Conservation (phyloP, 2,888 invertebrate species). For the Drosophila gaucha region DNA sequence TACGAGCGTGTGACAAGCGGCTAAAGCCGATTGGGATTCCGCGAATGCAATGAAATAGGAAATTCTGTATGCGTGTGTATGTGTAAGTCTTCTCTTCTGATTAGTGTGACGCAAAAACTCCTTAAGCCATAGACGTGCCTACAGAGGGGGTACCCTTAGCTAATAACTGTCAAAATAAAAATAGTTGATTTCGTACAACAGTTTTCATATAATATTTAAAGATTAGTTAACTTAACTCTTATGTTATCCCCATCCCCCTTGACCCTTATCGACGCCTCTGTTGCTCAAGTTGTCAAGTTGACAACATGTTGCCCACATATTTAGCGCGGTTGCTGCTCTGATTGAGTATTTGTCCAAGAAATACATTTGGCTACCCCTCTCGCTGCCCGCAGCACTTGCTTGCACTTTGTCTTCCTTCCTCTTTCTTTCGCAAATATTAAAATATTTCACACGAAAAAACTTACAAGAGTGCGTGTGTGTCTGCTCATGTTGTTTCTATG, state of each 20-base stretch:
- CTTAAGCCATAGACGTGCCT: slow-evolving; percentile 9
- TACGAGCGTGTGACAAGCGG: slow-evolving; percentile 68
- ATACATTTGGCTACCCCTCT: slow-evolving; percentile 31
- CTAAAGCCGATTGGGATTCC: slow-evolving; percentile 53
- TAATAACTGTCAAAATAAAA: neutral
- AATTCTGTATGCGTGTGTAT: slow-evolving; percentile 28
- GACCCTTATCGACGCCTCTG: slow-evolving; percentile 28
- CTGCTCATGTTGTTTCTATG: too few relatives aligned
- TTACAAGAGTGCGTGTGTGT: slow-evolving; percentile 20
- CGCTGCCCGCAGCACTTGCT: slow-evolving; percentile 32
- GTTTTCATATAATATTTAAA: neutral
- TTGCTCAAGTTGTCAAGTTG: slow-evolving; percentile 49
- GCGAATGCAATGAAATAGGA: too few relatives aligned
- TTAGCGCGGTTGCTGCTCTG: slow-evolving; percentile 51
- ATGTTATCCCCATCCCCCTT: neutral
- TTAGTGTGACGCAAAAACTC: slow-evolving; percentile 37
- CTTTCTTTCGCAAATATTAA: slow-evolving; percentile 63
- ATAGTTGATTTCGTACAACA: neutral
- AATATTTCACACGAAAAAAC: slow-evolving; percentile 71
- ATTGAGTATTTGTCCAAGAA: slow-evolving; percentile 63
- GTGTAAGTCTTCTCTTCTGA: slow-evolving; percentile 37
- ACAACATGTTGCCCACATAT: slow-evolving; percentile 65
- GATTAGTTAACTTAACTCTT: neutral
- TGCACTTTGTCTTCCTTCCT: slow-evolving; percentile 12
- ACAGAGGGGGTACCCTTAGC: neutral